A percentile compares a stretch with the other conserved stretches of the same genome.
Evolutionary conservation across 2,797 vertebrate species (phyloP).

Genomic region (Sebastes diaconus): DNA sequence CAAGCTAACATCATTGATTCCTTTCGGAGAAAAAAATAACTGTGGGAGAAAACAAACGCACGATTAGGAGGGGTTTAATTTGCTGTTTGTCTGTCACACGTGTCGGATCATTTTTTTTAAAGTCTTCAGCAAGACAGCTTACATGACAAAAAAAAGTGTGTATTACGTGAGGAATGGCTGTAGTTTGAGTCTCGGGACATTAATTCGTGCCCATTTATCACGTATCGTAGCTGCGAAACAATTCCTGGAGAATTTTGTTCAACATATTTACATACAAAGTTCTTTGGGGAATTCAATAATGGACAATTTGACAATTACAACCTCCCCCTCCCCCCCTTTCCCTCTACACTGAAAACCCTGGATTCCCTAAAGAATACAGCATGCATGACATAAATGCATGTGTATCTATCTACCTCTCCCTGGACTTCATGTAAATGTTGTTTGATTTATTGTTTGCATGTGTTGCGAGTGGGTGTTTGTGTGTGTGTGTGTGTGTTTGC

Average conservation of each 20-base stretch:
- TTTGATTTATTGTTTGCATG: conserved; percentile 72
- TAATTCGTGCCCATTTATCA: conserved; percentile 54
- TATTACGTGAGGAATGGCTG: neutral
- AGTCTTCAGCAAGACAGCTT: conserved; percentile 9
- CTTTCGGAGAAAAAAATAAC: neutral
- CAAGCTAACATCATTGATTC: conserved; percentile 40
- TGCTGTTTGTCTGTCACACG: conserved; percentile 19
- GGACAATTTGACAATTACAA: conserved; percentile 76
- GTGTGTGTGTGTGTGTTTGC: neutral
- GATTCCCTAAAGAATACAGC: conserved; percentile 66
- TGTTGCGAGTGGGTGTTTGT: conserved; percentile 33
- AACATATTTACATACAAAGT: conserved; percentile 76
- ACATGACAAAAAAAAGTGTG: conserved; percentile 8
- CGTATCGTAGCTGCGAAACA: conserved; percentile 5
- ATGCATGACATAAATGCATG: conserved; percentile 62
- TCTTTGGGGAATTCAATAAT: conserved; percentile 76
- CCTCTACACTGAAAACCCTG: conserved; percentile 32
- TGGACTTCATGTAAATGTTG: conserved; percentile 64
- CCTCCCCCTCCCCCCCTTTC: neutral
- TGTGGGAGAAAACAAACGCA: neutral
- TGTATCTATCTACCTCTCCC: conserved; percentile 49
- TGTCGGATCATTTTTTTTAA: neutral
- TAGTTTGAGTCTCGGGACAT: conserved; percentile 34
- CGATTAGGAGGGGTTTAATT: conserved; percentile 12
- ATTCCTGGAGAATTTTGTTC: conserved; percentile 48